Percentiles rank a stretch among this genome's conserved stretches.
Conservation (phyloP, 1,140 invertebrate species). For the Brevipalpus yothersi region DNA sequence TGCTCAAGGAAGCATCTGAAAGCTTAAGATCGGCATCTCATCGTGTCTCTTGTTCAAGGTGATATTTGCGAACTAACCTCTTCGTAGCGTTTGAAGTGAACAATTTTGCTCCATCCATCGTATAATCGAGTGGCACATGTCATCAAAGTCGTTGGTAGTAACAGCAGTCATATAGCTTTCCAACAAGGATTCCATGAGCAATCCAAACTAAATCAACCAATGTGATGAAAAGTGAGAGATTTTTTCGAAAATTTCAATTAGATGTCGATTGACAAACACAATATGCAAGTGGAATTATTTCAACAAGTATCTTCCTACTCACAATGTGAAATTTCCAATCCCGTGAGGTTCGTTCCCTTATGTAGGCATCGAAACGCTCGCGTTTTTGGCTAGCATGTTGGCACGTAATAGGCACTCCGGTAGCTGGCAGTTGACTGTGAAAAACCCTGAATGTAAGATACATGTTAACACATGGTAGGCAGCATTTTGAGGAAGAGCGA, state of each 20-base stretch:
- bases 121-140: constrained; percentile 67
- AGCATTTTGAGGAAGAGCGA: constrained; percentile 3
- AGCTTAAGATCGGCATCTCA: no score
- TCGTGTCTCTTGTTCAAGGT: no score
- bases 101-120: constrained; percentile 89
- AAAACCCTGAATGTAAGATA: constrained; percentile 25
- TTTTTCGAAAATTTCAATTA: neutral
- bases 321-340: constrained; percentile 99
- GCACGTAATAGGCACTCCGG: constrained; percentile 70
- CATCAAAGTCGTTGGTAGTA: constrained; percentile 65
- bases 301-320: constrained; percentile 20
- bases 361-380: constrained; percentile 82
- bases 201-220: constrained; percentile 45
- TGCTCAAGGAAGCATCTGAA: neutral
- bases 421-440: constrained; percentile 78
- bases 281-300: constrained; percentile 17
- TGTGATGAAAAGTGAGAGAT: neutral
- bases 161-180: constrained; percentile 70
- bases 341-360: constrained; percentile 49
- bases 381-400: constrained; percentile 71
- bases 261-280: neutral
- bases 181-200: constrained; percentile 60
- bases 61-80: constrained; percentile 32
- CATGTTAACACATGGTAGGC: neutral
- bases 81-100: constrained; percentile 67